Base-by-base conservation (phyloP, 2,113 vertebrate species). In the Colaptes auratus region DNA sequence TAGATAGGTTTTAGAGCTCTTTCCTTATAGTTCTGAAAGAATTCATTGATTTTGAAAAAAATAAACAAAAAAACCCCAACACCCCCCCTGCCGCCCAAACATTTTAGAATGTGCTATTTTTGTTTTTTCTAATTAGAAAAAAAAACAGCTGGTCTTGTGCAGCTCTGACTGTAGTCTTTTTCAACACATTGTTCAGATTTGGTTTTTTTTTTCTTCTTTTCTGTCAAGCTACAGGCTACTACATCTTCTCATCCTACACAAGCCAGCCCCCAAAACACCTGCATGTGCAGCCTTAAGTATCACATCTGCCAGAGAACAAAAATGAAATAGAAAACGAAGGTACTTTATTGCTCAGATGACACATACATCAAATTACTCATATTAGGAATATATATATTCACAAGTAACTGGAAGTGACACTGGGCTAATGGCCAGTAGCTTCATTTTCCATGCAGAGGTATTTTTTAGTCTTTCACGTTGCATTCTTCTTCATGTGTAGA, bases 121-220 rank as follows among this genome's bases (percentile, higher is more conserved):
- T 98, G 97, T 98, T 98, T 98, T 98, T 98, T 98, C 97, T 98
- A 97, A 98, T 98, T 97, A 98, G 98, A 96, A 97, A 97, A 96
- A 52, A 52, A 50, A 46, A 98, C 98, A 98, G 97, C 98, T 98
- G 97, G 97, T 97, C 97, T 96, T 97, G 93, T 56, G 78, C 95
- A 92, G 97, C 96, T 97, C 97, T 93, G 96, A 97, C 95, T 97
- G 97, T 91, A 96, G 93, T 96, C 79, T 97, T 97, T 97, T 97
- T 96, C 96, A 97, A 96, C 97, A 97, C 97, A 97, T 97, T 98
- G 96, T 97, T 98, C 95, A 84, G 79, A 91, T 92, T 19, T 48
- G 46, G 18, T 6, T 8, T 95, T 85, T 75, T 75, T 96, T 84
- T 53, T 42, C 63, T 79, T 77, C 89, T 95, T 95, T 96, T 96